A percentile compares a stretch with the other conserved stretches of the same genome.
Evolutionary conservation across 2,888 invertebrate species (phyloP).

Genomic region (Epistrophe eligans): DNA sequence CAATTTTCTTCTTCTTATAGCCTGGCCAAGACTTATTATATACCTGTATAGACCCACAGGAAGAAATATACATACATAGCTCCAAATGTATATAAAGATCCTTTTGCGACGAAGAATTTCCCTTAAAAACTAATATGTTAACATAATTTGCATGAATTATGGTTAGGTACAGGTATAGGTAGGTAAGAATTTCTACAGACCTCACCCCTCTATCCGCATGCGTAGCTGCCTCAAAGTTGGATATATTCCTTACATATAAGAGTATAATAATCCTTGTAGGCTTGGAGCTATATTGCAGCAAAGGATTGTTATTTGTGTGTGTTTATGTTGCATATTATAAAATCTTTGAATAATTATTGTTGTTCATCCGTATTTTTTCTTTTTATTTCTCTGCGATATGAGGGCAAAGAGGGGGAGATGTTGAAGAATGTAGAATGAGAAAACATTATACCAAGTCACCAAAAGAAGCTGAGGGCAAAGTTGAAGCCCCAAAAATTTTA

Average conservation of each 20-base stretch:
- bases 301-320: slow-evolving; percentile 73
- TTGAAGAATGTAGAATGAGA: neutral
- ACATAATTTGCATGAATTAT: slow-evolving; percentile 76
- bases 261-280: slow-evolving; percentile 68
- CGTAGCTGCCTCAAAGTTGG: neutral
- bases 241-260: slow-evolving; percentile 26
- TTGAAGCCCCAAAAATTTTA: slow-evolving; percentile 74
- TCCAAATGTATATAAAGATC: slow-evolving; percentile 47
- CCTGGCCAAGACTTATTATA: slow-evolving; percentile 3
- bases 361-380: slow-evolving; percentile 52
- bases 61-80: neutral
- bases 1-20: slow-evolving; percentile 54
- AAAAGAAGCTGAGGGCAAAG: slow-evolving; percentile 49
- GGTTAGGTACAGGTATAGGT: slow-evolving; percentile 28
- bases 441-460: slow-evolving; percentile 3
- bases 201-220: slow-evolving; percentile 21
- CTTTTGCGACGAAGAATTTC: slow-evolving; percentile 68
- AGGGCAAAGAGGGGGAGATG: no score
- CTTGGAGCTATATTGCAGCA: slow-evolving; percentile 70
- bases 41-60: neutral
- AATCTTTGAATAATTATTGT: slow-evolving; percentile 75
- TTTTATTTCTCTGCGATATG: neutral
- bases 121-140: slow-evolving; percentile 74
- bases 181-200: neutral
- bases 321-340: slow-evolving; percentile 42